These are phyloP conservation scores for Acrobasis consociella DNA, from an alignment of 2,888 invertebrate species.

Conservation along the genomic window DNA sequence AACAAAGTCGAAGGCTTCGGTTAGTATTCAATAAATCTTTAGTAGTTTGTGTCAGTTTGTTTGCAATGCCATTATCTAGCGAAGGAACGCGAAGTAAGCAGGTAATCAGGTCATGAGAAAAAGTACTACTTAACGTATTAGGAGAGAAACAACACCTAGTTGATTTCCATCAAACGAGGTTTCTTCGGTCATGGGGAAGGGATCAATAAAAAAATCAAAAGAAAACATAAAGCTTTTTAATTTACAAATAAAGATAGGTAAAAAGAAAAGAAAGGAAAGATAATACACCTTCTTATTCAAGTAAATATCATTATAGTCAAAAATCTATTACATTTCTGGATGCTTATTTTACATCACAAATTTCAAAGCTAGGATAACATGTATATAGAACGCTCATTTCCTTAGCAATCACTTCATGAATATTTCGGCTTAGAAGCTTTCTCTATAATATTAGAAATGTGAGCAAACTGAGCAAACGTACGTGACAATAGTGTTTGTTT, in stretches of 20 bases:
- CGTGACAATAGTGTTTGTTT: constrained; percentile 25
- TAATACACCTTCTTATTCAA: background rate
- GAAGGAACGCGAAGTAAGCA: constrained; percentile 17
- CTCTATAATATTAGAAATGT: background rate
- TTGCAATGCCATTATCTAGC: constrained; percentile 16
- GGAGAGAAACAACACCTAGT: constrained; percentile 4
- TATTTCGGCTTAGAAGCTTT: background rate
- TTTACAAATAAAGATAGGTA: background rate
- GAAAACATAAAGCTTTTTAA: background rate
- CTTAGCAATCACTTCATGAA: background rate
- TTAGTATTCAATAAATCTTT: background rate
- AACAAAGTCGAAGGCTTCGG: too few species aligned
- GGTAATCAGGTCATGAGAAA: constrained; percentile 13
- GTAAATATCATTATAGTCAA: too few species aligned
- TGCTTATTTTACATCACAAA: too few species aligned
- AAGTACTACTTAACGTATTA: constrained; percentile 25
- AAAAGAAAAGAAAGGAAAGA: background rate
- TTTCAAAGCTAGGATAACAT: background rate
- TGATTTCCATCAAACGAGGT: background rate
- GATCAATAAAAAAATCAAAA: background rate
- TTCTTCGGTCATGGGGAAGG: background rate
- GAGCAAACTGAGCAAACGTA: too few species aligned
- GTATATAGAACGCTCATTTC: background rate
- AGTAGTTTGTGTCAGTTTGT: constrained; percentile 12
- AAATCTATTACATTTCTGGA: too few species aligned